These are phyloP conservation scores for Rallus limicola DNA, from an alignment of 2,113 vertebrate species.

Conservation along the genomic window DNA sequence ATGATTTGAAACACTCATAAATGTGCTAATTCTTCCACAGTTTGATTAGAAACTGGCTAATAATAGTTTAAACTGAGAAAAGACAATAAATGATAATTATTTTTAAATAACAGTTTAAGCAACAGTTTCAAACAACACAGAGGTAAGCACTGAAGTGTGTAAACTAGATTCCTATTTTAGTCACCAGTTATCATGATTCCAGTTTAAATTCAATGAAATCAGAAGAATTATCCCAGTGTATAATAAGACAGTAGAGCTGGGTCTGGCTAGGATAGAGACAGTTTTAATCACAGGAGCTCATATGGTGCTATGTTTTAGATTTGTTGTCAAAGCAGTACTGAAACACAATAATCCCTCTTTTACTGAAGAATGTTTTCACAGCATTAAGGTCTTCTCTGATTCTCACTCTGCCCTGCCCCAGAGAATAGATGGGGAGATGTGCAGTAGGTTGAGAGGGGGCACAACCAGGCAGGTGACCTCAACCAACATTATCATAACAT, in stretches of 20 bases:
- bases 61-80: not conserved
- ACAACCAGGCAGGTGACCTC: not conserved
- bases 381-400: not conserved
- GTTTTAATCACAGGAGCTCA: not conserved
- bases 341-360: not conserved
- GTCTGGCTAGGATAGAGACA: not conserved
- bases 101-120: not conserved
- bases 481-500: not conserved
- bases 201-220: not conserved
- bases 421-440: not conserved
- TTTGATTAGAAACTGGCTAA: not conserved
- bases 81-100: not conserved
- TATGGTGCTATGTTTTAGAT: not conserved
- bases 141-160: not conserved
- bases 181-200: not conserved
- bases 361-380: not conserved
- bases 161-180: not conserved
- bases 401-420: not conserved
- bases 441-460: not conserved
- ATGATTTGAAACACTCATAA: not conserved
- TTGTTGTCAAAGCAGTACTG: not conserved
- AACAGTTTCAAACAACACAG: not conserved
- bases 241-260: not conserved
- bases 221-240: not conserved
- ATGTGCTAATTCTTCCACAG: not conserved